phyloP scores from a whole-genome alignment of 1,140 invertebrate genomes.

The Ptiloglossa arizonensis region DNA sequence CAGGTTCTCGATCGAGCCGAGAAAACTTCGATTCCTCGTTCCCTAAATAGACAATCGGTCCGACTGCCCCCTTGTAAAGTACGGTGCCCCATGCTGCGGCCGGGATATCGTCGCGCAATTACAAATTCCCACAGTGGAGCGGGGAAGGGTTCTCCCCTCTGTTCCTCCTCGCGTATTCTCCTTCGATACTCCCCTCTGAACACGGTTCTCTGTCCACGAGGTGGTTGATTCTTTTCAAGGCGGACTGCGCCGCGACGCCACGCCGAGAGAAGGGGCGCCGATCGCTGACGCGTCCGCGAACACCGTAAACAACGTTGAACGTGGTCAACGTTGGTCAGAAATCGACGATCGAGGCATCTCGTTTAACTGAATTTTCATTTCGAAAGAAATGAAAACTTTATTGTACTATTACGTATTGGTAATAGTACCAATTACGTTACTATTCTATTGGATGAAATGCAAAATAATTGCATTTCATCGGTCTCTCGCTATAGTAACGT shows the following conservation, averaged over 20 bases:
- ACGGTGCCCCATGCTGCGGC: conserved; percentile 1
- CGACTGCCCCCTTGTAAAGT: neutral
- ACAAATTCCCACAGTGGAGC: conserved; percentile 78
- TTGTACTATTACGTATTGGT: too few relatives aligned
- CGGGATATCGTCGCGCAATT: conserved; percentile 69
- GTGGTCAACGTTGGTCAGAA: too few relatives aligned
- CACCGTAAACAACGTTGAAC: too few relatives aligned
- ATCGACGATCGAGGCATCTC: too few relatives aligned
- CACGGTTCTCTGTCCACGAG: conserved; percentile 17
- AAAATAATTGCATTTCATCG: too few relatives aligned
- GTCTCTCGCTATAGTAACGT: too few relatives aligned
- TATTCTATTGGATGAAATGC: too few relatives aligned
- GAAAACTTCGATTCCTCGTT: neutral
- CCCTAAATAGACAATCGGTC: conserved; percentile 11
- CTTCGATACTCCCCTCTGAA: conserved; percentile 13
- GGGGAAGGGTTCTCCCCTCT: conserved; percentile 46
- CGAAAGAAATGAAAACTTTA: too few relatives aligned
- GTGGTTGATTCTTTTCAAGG: conserved; percentile 40
- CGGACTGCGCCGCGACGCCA: neutral
- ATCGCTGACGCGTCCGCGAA: neutral
- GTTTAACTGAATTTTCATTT: too few relatives aligned
- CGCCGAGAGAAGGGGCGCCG: neutral
- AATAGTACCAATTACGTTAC: too few relatives aligned
- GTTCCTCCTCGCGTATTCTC: conserved; percentile 11
- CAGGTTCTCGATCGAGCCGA: neutral